Evolutionary conservation across 2,797 vertebrate species (phyloP), one percentile per base, ranked within the genome.

Genomic region (Sphenopsis melanotis): DNA sequence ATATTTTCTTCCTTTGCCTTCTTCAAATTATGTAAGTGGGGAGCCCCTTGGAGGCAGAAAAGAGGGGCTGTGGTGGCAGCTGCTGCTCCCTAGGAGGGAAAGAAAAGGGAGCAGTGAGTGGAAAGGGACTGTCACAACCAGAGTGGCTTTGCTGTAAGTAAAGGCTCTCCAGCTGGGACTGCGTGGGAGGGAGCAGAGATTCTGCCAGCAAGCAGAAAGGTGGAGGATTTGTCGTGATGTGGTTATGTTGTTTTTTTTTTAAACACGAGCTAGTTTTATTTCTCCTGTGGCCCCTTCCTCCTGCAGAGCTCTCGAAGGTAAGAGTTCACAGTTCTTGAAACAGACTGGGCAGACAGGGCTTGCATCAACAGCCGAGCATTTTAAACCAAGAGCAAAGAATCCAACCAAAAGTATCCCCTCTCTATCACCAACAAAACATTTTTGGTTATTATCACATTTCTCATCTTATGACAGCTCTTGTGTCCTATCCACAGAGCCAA

Each of bases 141-240:
- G 80, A 70, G 44, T 4, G 70, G 81, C 36, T 92, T 63, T 69
- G 46, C 69, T 83, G 72, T 46, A 44, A 86, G 46, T 41, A n/a
- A 83, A 75, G 39, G n/a, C 53, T 91, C 23, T 79, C 61, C 91
- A 95, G 87, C 90, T 94, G 77, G 72, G 82, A n/a, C 83, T 90
- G 80, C 1, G 18, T 91, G 83, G 76, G 87, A 83, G 76, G 50
- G n/a, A 90, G 39, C 34, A 87, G 56, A 89, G 76, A 83, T 71
- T 65, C 69, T 91, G 80, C 76, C 69, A 85, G 80, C 60, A 47
- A 90, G 61, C 69, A 90, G 55, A 90, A 94, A 83, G 49, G 49
- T 78, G 79, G 65, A 78, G 55, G 37, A n/a, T 69, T 85, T 50
- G 39, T 65, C 0, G 0, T 78, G 53, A 90, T 78, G 36, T 72